A percentile compares a stretch with the other conserved stretches of the same genome.
Evolutionary conservation across 2,888 invertebrate genomes (phyloP).

Genomic region (Bombylius discolor): DNA sequence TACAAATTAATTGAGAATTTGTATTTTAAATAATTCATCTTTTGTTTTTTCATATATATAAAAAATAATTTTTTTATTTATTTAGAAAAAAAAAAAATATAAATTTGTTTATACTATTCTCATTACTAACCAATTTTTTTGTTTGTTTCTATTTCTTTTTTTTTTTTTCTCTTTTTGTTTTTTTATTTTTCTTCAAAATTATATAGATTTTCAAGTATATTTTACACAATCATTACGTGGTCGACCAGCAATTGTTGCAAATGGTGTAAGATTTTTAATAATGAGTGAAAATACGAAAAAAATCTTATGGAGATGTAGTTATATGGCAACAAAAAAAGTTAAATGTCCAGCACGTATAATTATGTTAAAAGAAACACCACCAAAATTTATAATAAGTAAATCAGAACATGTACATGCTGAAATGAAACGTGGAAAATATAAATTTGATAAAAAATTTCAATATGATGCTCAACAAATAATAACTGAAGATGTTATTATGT

Average conservation of each 20-base stretch:
- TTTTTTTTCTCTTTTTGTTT: conserved; percentile 2
- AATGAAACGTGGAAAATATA: conserved; percentile 34
- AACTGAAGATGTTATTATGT: too few species aligned
- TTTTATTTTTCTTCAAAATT: conserved; percentile 24
- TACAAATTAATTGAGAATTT: too few species aligned
- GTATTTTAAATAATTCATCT: too few species aligned
- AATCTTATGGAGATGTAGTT: conserved; percentile 36
- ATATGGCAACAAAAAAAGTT: conserved; percentile 36
- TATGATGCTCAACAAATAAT: too few species aligned
- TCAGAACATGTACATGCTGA: conserved; percentile 35
- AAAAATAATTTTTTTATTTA: too few species aligned
- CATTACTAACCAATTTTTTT: background rate
- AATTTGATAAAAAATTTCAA: background rate
- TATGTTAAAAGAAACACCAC: conserved; percentile 35
- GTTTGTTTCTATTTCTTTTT: conserved; percentile 21
- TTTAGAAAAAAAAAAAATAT: background rate
- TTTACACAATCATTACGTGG: conserved; percentile 35
- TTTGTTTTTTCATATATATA: too few species aligned
- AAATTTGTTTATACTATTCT: background rate
- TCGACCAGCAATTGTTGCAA: conserved; percentile 36
- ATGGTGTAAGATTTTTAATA: conserved; percentile 35
- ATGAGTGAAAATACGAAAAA: conserved; percentile 37
- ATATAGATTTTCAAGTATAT: conserved; percentile 32
- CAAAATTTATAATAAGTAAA: conserved; percentile 34
- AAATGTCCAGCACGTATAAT: conserved; percentile 36